Conservation (phyloP, 1,140 invertebrate genomes). For the Macrocentrus cingulum region DNA sequence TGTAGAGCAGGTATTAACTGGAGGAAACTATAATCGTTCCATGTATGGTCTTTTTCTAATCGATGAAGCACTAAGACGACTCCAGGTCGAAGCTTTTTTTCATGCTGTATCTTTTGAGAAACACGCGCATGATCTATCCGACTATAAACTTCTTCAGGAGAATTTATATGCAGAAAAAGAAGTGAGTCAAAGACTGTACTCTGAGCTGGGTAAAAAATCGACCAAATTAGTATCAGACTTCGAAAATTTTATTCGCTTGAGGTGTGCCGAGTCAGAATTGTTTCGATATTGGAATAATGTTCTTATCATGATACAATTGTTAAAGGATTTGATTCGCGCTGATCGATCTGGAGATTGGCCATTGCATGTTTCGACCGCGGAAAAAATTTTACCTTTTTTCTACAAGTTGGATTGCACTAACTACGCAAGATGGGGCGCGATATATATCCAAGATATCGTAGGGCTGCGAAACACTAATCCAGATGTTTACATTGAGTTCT, state of each 20-base stretch:
- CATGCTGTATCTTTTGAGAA: not conserved
- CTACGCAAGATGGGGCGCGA: slow-evolving; percentile 23
- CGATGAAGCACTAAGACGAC: slow-evolving; percentile 18
- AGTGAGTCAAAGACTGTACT: not conserved
- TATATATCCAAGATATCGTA: slow-evolving; percentile 25
- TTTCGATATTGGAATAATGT: slow-evolving; percentile 14
- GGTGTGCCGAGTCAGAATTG: slow-evolving; percentile 12
- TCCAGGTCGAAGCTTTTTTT: slow-evolving; percentile 25
- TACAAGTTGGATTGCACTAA: slow-evolving; percentile 23
- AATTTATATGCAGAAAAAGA: slow-evolving; percentile 14
- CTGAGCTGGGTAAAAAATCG: not conserved
- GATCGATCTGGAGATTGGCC: slow-evolving; percentile 26
- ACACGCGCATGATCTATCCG: slow-evolving; percentile 9
- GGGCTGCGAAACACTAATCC: not conserved
- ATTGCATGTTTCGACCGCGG: slow-evolving; percentile 16
- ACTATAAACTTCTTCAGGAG: slow-evolving; percentile 4
- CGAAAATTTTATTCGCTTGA: slow-evolving; percentile 11
- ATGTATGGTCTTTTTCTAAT: slow-evolving; percentile 16
- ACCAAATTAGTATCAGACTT: slow-evolving; percentile 2
- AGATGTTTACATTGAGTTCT: slow-evolving; percentile 6
- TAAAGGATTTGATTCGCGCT: slow-evolving; percentile 23
- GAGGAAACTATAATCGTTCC: slow-evolving; percentile 23
- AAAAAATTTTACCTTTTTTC: slow-evolving; percentile 26
- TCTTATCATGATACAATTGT: slow-evolving; percentile 13
- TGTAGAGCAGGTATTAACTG: slow-evolving; percentile 22